phyloP scores from a whole-genome alignment of 2,888 invertebrate species.

The Anoplius nigerrimus region DNA sequence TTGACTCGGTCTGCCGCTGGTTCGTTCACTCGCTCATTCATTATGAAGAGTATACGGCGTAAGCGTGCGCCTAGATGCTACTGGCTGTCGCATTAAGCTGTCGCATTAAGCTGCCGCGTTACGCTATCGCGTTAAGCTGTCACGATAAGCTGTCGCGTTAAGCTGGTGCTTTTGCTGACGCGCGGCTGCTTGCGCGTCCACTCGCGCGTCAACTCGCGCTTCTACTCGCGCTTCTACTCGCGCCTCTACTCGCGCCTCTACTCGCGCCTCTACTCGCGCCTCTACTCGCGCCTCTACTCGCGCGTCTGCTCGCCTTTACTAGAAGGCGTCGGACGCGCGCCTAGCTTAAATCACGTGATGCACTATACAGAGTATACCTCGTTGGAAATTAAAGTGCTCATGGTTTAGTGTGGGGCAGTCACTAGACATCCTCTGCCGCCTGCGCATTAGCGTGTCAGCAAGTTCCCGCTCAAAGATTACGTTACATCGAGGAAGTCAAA shows the following conservation, averaged over 20 bases:
- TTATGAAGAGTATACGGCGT: too few species aligned
- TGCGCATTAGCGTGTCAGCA: slow-evolving; percentile 41
- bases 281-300: not conserved
- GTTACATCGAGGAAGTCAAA: slow-evolving; percentile 31
- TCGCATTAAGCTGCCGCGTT: too few species aligned
- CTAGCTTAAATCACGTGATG: slow-evolving; percentile 37
- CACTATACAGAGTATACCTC: slow-evolving; percentile 40
- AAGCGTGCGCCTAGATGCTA: too few species aligned
- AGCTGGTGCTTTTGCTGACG: too few species aligned
- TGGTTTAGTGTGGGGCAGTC: slow-evolving; percentile 45
- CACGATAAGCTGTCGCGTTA: too few species aligned
- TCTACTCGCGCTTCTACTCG: too few species aligned
- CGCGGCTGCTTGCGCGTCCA: too few species aligned
- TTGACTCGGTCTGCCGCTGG: too few species aligned
- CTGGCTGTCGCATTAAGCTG: too few species aligned
- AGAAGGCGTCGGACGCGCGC: slow-evolving; percentile 25
- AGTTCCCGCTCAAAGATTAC: slow-evolving; percentile 30
- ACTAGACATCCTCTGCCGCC: slow-evolving; percentile 52
- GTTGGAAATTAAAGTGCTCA: slow-evolving; percentile 55
- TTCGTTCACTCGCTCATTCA: too few species aligned
- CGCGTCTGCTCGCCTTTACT: slow-evolving; percentile 14
- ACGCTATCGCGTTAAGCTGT: too few species aligned
- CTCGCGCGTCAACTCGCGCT: too few species aligned
- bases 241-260: not conserved
- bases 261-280: not conserved